Percentiles rank a stretch among this genome's conserved stretches.
phyloP scores from a whole-genome alignment of 2,113 vertebrate genomes.

The Nannospalax galili region DNA sequence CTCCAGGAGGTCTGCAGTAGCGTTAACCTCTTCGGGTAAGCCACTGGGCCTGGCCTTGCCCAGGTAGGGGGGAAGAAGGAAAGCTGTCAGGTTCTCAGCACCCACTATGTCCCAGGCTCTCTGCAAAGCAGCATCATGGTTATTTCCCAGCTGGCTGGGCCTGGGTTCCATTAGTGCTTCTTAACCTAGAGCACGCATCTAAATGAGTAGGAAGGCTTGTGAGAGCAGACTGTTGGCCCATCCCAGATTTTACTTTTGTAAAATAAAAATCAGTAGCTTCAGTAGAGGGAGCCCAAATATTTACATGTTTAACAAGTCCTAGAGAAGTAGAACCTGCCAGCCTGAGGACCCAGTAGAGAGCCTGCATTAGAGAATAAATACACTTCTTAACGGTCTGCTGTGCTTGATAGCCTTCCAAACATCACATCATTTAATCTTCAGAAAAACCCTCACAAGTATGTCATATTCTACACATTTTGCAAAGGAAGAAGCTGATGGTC shows the following conservation, averaged over 20 bases:
- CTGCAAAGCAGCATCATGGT: accelerated
- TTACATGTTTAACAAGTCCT: neutral
- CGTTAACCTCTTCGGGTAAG: conserved; percentile 78
- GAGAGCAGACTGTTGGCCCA: neutral
- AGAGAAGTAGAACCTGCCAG: neutral
- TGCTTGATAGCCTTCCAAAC: neutral
- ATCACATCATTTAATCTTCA: neutral
- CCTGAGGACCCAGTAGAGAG: neutral
- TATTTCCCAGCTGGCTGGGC: neutral
- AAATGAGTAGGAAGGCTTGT: neutral
- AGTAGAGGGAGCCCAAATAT: neutral
- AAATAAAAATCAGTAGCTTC: neutral
- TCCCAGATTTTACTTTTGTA: neutral
- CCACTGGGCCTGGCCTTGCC: conserved; percentile 55
- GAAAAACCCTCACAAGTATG: neutral
- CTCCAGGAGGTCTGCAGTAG: conserved; percentile 86
- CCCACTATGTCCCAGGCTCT: neutral
- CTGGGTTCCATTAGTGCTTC: neutral
- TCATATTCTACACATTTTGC: neutral
- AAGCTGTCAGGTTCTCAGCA: neutral
- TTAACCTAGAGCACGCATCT: neutral
- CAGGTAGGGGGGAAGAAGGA: neutral
- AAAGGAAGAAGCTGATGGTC: neutral
- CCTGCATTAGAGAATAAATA: neutral
- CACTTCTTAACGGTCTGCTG: neutral